phyloP scores from a whole-genome alignment of 2,797 vertebrate genomes.

The Gadopsis marmoratus region DNA sequence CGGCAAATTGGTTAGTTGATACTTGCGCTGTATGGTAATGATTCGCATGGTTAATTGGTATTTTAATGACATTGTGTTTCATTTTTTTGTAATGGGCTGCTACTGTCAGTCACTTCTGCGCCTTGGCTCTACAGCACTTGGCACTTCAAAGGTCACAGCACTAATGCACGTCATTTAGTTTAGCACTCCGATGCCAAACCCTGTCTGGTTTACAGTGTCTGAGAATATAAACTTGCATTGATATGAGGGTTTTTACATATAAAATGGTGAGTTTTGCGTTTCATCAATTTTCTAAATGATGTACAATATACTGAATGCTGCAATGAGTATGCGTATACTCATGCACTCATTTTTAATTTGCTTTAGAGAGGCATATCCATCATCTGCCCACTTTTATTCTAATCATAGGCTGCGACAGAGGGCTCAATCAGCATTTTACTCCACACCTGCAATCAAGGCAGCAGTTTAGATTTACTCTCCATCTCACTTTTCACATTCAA shows the following conservation, averaged over 20 bases:
- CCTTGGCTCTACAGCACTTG: conserved; percentile 16
- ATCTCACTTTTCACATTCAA: conserved; percentile 37
- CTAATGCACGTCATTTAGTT: conserved; percentile 50
- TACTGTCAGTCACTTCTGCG: conserved; percentile 27
- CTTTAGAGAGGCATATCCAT: conserved; percentile 57
- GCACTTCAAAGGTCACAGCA: conserved; percentile 57
- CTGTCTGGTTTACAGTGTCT: conserved; percentile 22
- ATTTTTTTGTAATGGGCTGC: conserved; percentile 30
- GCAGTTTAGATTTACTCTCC: conserved; percentile 53
- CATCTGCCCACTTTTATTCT: conserved; percentile 57
- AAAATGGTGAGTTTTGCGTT: background rate
- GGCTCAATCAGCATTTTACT: conserved; percentile 64
- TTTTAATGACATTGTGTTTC: conserved; percentile 32
- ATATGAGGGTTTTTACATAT: background rate
- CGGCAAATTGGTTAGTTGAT: conserved; percentile 25
- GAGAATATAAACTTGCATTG: background rate
- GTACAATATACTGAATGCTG: background rate
- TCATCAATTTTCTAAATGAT: conserved; percentile 24
- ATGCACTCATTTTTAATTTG: conserved; percentile 49
- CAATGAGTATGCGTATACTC: conserved; percentile 21
- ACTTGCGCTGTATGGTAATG: conserved; percentile 21
- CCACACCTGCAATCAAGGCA: conserved; percentile 62
- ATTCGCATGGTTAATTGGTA: conserved; percentile 40
- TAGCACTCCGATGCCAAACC: conserved; percentile 22
- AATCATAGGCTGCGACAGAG: conserved; percentile 54